Evolutionary conservation across 2,888 invertebrate species (phyloP), one percentile per base, ranked within the genome.

Genomic region (Drosophila emarginata): DNA sequence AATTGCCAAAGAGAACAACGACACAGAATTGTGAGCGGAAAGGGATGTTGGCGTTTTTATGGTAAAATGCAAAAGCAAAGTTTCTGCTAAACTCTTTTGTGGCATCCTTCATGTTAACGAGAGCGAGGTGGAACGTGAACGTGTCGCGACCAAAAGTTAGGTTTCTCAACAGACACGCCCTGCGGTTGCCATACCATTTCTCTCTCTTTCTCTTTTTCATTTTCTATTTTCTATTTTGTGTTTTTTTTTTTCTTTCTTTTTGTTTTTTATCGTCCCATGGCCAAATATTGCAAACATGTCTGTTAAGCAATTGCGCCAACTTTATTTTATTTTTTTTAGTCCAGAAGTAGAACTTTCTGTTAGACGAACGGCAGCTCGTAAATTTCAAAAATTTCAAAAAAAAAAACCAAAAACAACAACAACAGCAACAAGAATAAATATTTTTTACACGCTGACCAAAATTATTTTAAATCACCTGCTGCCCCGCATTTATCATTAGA

Each of bases 401-500:
- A 69, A 78, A 78, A 76, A 78, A 74, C 74, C 23, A 23, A 23
- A 21, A 56, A 77, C 76, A 74, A 77, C 71, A 78, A 76, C 78
- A 78, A 76, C 77, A 78, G 18, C 21, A 45, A 45, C 18, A 37
- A 65, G 45, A 40, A 39, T 7, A 71, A 64, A 76, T 78, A 84
- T 86, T 77, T 84, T 83, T 83, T 75, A 80, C 79, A 71, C 73
- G 72, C 78, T 85, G 78, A 74, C 82, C 83, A 70, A 82, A 88
- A 87, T 88, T 87, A 85, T 88, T 88, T 88, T 83, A 80, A 87
- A 87, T 87, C 88, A 85, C 88, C 88, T 88, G 87, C 87, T 87
- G 80, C 82, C 78, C 82, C 72, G 77, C 87, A 88, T 87, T 87
- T 87, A 87, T 87, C 88, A 87, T 82, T 84, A 84, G 72, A 73